A percentile compares a stretch with the other conserved stretches of the same genome.
These are phyloP conservation scores for Amazona finschi DNA, from an alignment of 2,797 vertebrate genomes.

Conservation along the genomic window DNA sequence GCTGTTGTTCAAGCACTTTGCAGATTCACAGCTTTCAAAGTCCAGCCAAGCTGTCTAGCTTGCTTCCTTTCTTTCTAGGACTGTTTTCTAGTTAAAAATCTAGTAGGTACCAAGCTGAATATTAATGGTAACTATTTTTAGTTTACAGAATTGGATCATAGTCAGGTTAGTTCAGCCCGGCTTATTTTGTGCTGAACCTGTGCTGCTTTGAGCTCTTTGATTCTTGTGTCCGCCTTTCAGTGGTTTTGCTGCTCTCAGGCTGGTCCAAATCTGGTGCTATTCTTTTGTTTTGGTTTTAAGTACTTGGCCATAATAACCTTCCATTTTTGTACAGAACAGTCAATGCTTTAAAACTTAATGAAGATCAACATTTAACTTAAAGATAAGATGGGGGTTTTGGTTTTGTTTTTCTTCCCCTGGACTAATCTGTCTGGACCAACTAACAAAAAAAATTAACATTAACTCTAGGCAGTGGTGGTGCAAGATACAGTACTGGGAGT, in stretches of 20 bases:
- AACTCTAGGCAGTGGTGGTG: neutral
- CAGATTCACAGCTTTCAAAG: neutral
- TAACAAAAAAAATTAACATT: neutral
- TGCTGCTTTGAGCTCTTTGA: neutral
- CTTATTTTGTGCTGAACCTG: neutral
- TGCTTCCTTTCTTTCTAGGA: neutral
- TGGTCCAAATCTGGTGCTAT: neutral
- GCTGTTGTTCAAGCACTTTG: neutral
- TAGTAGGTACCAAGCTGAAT: neutral
- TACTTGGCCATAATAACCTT: neutral
- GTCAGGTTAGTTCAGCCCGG: conserved; percentile 26
- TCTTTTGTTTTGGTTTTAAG: neutral
- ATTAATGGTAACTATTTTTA: conserved; percentile 4
- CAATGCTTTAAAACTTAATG: neutral
- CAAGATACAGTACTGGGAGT: neutral
- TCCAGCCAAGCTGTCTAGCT: neutral
- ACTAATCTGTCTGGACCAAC: neutral
- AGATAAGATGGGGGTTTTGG: neutral
- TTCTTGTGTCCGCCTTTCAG: neutral
- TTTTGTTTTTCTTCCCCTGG: neutral
- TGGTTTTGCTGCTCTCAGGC: neutral
- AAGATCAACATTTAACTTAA: neutral
- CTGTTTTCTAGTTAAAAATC: neutral
- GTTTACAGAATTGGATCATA: conserved; percentile 14
- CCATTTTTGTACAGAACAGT: neutral